Evolutionary conservation across 2,113 vertebrate genomes (phyloP), one percentile per base, ranked within the genome.

Genomic region (Triplophysa dalaica): DNA sequence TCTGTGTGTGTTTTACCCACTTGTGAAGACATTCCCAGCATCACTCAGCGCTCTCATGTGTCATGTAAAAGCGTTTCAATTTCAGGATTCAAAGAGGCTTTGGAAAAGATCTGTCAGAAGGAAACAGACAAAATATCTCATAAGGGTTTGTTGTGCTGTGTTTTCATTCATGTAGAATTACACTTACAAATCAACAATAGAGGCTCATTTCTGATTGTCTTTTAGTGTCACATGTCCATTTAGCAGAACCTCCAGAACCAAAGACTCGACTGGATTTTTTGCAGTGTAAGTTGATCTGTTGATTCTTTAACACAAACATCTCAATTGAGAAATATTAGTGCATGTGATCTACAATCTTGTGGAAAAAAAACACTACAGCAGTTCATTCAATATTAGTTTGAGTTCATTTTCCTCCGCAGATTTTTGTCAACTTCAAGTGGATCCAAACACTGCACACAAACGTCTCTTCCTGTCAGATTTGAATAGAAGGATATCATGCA

Each of bases 281-380:
- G 38, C 72, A 56, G 33, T 81, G 83, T 81, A 24, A 79, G 83
- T 78, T n/a, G 26, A 9, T 50, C 64, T 78, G 21, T 68, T n/a
- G 5, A 62, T 38, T 38, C 11, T 70, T 70, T 5, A 2, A 10
- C 1, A 45, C 43, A 21, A 58, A 21, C 8, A 10, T 8, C 8
- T 33, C 0, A 10, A 6, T 6, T 9, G 2, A n/a, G n/a, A 6
- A 58, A 58, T 9, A 58, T 52, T 38, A 38, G 33, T 38, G 6
- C 33, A 38, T 8, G 33, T 38, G 6, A 7, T 8, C 33, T 38
- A 38, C 5, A 38, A 38, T 7, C 0, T 7, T 38, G 33, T 38
- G 33, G 6, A 7, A 38, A 0, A 38, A 7, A 38, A 7, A 38
- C 6, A 7, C 6, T 38, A 33, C 7, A 0, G 33, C 33, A 50